Evolutionary conservation across 2,888 invertebrate species (phyloP), one percentile per base, ranked within the genome.

Genomic region (Oscheius sp.): DNA sequence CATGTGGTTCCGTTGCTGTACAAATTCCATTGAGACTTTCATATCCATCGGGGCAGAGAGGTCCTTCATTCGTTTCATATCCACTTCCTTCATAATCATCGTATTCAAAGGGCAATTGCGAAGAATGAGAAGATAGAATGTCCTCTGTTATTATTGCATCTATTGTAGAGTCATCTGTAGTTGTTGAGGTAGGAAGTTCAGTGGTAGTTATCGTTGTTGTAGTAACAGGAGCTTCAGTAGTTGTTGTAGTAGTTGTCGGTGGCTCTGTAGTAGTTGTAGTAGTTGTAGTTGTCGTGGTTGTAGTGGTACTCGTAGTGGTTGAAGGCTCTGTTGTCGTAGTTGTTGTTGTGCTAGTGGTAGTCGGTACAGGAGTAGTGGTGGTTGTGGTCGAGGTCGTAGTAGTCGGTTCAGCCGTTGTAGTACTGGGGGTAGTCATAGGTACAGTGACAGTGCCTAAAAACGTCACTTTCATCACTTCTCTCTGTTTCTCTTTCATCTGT

Each of bases 11-110:
- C 36, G 22, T 22, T 33, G 45, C 67, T 14, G 30, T 28, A 51
- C 67, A 67, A 3, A 67, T 32, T 57, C 67, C 67, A 38, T 67
- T 59, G 14, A 20, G 45, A 26, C 67, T 67, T n/a, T 45, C 47
- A 24, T 67, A 67, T 32, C 67, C 67, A 6, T 44, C 47, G 8
- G 57, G 32, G 30, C 67, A 67, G 26, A 67, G 30, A 3, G 57
- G 49, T 30, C 9, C 44, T 1, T 4, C 12, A 1, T n/a, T 12
- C 22, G 32, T 20, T 6, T 12, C 38, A 2, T 64, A 38, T 22
- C 51, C 67, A 59, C 67, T 67, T 0, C 67, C 67, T 22, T 67
- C 67, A 3, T 59, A 44, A 12, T 57, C 38, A 12, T 54, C 56
- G 17, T 66, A 56, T 5, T 66, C 66, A 17, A 32, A 12, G 12